These are phyloP conservation scores for Sebastes jordani DNA, from an alignment of 2,797 vertebrate species.

Conservation along the genomic window DNA sequence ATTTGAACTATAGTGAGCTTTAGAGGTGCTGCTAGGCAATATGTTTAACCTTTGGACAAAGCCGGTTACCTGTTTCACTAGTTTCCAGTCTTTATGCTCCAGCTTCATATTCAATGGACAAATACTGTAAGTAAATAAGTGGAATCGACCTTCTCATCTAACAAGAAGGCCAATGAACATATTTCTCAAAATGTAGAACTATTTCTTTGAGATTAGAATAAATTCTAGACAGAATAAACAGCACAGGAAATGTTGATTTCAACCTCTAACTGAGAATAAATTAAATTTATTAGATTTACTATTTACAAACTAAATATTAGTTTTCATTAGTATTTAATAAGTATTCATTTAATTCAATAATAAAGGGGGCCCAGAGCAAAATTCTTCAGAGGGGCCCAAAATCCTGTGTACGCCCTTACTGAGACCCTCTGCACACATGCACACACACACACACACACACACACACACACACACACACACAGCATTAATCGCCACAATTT, in stretches of 20 bases:
- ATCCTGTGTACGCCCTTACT: not conserved
- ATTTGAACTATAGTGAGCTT: not conserved
- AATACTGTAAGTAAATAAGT: not conserved
- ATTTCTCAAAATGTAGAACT: not conserved
- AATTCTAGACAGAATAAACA: not conserved
- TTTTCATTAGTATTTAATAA: not conserved
- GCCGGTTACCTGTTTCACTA: not conserved
- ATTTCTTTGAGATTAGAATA: not conserved
- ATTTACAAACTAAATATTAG: not conserved
- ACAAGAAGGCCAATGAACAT: not conserved
- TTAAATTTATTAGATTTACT: not conserved
- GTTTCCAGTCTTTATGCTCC: not conserved
- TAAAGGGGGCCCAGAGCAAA: not conserved
- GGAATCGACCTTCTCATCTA: not conserved
- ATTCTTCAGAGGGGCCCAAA: not conserved
- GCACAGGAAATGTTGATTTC: not conserved
- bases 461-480: not conserved
- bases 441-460: conserved; percentile 1
- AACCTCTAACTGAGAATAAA: not conserved
- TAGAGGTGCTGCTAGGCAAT: not conserved
- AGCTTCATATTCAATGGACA: not conserved
- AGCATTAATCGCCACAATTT: conserved; percentile 44
- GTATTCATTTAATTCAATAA: not conserved
- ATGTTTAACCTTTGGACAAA: not conserved
- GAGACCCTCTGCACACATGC: not conserved